Conservation (phyloP, 2,888 invertebrate genomes). For the Dicyrtoma fusca region DNA sequence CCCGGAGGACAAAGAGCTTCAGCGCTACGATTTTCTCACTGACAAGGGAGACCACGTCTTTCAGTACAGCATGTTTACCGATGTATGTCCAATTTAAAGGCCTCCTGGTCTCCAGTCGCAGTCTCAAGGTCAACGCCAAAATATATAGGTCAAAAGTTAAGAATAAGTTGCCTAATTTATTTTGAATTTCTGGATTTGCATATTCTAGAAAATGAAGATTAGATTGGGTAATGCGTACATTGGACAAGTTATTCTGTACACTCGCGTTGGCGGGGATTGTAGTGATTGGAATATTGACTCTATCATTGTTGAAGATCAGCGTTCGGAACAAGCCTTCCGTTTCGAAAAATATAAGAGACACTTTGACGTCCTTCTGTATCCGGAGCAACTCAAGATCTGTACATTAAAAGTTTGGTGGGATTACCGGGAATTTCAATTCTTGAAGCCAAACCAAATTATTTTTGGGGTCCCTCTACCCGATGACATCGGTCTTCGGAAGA, state of each 20-base stretch:
- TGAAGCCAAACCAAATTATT: background rate
- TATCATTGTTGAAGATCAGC: slow-evolving; percentile 18
- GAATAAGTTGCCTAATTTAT: no score
- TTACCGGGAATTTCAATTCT: slow-evolving; percentile 13
- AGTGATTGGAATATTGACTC: slow-evolving; percentile 9
- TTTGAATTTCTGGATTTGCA: background rate
- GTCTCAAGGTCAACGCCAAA: no score
- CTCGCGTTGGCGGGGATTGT: background rate
- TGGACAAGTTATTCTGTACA: slow-evolving; percentile 13
- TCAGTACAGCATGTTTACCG: slow-evolving; percentile 16
- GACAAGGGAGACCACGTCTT: slow-evolving; percentile 11
- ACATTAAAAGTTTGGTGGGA: background rate
- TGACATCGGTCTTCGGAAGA: slow-evolving; percentile 14
- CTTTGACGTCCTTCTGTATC: slow-evolving; percentile 31
- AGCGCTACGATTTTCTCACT: slow-evolving; percentile 19
- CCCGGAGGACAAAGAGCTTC: slow-evolving; percentile 5
- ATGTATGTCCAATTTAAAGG: no score
- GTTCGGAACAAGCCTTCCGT: slow-evolving; percentile 8
- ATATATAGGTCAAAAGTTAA: no score
- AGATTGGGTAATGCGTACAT: background rate
- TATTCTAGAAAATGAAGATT: slow-evolving; percentile 14
- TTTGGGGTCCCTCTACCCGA: slow-evolving; percentile 30
- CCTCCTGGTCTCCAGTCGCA: no score
- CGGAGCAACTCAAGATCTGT: slow-evolving; percentile 30
- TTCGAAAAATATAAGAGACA: slow-evolving; percentile 24